Evolutionary conservation across 1,140 invertebrate species (phyloP).

Genomic region (Hylaeus volcanicus): DNA sequence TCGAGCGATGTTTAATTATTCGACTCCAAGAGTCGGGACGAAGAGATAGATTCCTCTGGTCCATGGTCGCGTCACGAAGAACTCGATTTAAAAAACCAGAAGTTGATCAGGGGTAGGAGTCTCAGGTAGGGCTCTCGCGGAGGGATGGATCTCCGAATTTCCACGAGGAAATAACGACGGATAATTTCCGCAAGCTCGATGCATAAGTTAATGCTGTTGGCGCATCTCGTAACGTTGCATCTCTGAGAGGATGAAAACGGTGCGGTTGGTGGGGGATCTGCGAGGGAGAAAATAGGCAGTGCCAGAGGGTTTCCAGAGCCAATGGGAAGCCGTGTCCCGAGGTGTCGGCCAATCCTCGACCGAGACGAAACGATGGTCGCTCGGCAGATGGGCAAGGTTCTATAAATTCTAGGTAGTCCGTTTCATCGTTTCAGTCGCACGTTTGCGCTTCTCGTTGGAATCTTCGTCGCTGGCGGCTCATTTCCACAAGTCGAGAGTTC

Average conservation of each 20-base stretch:
- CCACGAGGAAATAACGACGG: conserved; percentile 33
- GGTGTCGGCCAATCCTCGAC: not conserved
- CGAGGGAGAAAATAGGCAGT: conserved; percentile 14
- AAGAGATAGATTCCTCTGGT: no score
- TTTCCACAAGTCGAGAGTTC: not conserved
- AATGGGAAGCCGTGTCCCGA: not conserved
- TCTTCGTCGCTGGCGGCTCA: no score
- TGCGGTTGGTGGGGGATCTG: not conserved
- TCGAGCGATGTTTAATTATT: no score
- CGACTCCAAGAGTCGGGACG: no score
- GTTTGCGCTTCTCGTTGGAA: not conserved
- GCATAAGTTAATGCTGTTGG: conserved; percentile 27
- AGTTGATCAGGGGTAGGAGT: not conserved
- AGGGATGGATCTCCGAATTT: conserved; percentile 9
- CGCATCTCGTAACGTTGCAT: conserved; percentile 15
- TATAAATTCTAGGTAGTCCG: conserved; percentile 24
- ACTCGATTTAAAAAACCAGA: no score
- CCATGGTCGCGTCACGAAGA: no score
- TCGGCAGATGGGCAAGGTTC: not conserved
- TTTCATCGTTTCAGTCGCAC: not conserved
- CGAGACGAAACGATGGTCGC: conserved; percentile 19
- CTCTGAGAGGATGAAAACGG: no score
- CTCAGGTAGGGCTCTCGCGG: not conserved
- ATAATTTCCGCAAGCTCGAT: conserved; percentile 34
- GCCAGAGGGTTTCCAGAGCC: not conserved